These are phyloP conservation scores for Cephus sareptanus DNA, from an alignment of 2,888 invertebrate genomes.

Conservation along the genomic window DNA sequence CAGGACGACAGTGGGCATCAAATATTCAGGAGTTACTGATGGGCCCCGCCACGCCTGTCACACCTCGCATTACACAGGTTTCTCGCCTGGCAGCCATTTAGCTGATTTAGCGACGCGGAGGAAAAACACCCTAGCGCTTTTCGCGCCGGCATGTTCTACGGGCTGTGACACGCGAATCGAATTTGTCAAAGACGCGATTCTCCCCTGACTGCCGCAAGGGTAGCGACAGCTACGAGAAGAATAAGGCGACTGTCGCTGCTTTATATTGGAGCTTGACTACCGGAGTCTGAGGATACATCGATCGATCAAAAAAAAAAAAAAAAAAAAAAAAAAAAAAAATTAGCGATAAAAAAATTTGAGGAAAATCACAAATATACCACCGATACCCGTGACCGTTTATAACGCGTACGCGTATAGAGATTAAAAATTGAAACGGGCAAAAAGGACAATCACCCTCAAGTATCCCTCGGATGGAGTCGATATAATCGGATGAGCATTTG, in stretches of 20 bases:
- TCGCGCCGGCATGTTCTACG: constrained; percentile 50
- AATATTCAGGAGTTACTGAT: constrained; percentile 49
- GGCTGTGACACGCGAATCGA: constrained; percentile 60
- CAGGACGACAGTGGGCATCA: constrained; percentile 17
- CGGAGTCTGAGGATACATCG: neutral
- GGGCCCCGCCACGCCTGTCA: constrained; percentile 43
- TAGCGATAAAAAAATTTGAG: neutral
- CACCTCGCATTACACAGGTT: constrained; percentile 49
- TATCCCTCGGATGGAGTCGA: constrained; percentile 18
- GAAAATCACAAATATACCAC: neutral
- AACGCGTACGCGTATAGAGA: neutral
- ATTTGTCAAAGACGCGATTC: constrained; percentile 55
- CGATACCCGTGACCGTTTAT: neutral
- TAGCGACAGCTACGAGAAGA: neutral
- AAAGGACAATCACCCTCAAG: neutral
- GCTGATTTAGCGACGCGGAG: constrained; percentile 48
- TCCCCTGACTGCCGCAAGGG: neutral
- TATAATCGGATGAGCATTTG: constrained; percentile 52
- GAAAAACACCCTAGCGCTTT: constrained; percentile 42
- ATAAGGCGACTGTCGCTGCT: constrained; percentile 35
- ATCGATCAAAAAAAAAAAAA: neutral
- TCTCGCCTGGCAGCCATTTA: constrained; percentile 47
- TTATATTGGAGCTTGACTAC: neutral
- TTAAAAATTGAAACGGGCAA: neutral
- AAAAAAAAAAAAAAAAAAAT: neutral